These are phyloP conservation scores for Aramus guarauna DNA, from an alignment of 2,113 vertebrate genomes.

Conservation along the genomic window DNA sequence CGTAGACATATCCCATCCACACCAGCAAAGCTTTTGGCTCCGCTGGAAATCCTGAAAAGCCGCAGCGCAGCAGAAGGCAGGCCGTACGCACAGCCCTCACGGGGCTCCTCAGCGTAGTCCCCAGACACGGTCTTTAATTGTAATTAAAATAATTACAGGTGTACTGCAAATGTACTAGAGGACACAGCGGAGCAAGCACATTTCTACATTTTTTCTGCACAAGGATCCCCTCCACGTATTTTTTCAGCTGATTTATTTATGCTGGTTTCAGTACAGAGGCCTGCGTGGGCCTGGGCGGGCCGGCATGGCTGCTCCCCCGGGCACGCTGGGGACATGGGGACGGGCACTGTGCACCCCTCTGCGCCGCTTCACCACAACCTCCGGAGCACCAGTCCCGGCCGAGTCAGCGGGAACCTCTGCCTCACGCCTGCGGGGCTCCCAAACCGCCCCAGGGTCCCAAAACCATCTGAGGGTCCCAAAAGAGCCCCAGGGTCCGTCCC, in stretches of 20 bases:
- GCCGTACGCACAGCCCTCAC: not conserved
- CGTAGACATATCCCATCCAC: not conserved
- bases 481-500: accelerated
- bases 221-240: accelerated
- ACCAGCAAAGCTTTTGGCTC: not conserved
- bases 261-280: not conserved
- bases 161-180: not conserved
- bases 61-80: not conserved
- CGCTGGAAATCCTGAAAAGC: not conserved
- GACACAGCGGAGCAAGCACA: accelerated
- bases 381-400: not conserved
- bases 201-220: not conserved
- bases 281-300: not conserved
- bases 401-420: not conserved
- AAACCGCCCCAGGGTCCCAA: not conserved
- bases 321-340: not conserved
- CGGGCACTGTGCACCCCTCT: not conserved
- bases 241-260: not conserved
- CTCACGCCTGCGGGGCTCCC: not conserved
- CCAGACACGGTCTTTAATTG: not conserved
- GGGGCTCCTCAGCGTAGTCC: accelerated
- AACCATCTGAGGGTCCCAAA: not conserved
- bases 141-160: not conserved
- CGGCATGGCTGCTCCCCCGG: accelerated
- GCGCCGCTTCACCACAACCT: accelerated